A percentile compares a stretch with the other conserved stretches of the same genome.
Conservation (phyloP, 1,140 invertebrate genomes). For the Hylaeus volcanicus region DNA sequence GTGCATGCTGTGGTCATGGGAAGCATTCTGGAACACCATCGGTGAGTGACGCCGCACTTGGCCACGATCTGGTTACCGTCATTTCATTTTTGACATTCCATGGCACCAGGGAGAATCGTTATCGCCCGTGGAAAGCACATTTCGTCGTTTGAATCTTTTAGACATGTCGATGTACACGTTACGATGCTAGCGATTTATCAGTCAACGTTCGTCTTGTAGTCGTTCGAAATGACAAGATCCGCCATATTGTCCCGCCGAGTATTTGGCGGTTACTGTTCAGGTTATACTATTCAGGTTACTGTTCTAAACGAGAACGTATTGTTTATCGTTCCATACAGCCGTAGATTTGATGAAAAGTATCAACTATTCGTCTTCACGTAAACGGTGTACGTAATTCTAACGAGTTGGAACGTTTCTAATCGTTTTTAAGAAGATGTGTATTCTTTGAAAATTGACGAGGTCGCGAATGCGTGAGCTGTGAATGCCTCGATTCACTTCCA, state of each 20-base stretch:
- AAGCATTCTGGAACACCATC: not conserved
- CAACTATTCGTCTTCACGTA: too few relatives aligned
- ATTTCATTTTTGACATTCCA: not conserved
- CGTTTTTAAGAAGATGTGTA: not conserved
- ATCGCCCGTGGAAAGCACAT: not conserved
- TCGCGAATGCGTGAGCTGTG: not conserved
- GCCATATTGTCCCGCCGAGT: slow-evolving; percentile 2
- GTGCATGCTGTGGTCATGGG: slow-evolving; percentile 30
- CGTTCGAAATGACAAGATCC: slow-evolving; percentile 1
- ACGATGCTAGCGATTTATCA: not conserved
- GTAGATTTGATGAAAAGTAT: too few relatives aligned
- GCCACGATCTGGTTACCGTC: not conserved
- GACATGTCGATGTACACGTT: not conserved
- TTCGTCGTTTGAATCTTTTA: too few relatives aligned
- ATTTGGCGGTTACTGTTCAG: slow-evolving; percentile 5
- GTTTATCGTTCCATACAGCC: too few relatives aligned
- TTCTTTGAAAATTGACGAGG: not conserved
- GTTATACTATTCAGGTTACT: too few relatives aligned
- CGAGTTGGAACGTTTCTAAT: not conserved
- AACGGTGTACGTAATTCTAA: too few relatives aligned
- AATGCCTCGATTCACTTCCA: not conserved
- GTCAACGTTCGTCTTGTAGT: not conserved
- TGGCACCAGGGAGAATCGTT: not conserved
- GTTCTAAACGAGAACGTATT: too few relatives aligned
- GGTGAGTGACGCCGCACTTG: slow-evolving; percentile 13